These are phyloP conservation scores for Mormoops blainvillei DNA, from an alignment of 2,113 vertebrate species.

Conservation along the genomic window DNA sequence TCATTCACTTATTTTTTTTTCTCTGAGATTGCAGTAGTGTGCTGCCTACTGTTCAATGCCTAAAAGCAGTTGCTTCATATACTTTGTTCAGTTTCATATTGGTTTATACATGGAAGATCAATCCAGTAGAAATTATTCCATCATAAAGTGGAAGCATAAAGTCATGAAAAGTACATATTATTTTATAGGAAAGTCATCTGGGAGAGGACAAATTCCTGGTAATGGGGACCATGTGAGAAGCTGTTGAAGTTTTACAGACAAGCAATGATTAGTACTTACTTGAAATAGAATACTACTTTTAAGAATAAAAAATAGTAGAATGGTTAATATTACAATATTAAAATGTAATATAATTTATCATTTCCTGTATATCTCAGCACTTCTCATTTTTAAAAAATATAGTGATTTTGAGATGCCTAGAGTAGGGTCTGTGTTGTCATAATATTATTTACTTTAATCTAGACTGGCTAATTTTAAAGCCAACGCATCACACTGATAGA, in stretches of 20 bases:
- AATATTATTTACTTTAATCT: slow-evolving; percentile 33
- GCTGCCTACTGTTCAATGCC: not conserved
- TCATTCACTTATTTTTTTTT: not conserved
- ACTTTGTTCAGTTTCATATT: not conserved
- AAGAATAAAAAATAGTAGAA: not conserved
- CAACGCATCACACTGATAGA: not conserved
- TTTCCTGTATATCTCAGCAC: no score
- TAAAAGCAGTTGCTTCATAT: not conserved
- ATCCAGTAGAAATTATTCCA: not conserved
- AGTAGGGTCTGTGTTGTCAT: not conserved
- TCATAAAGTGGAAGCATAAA: not conserved
- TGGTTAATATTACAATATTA: not conserved
- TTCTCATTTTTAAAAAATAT: not conserved
- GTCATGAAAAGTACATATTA: not conserved
- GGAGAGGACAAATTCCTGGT: not conserved
- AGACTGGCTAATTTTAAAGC: not conserved
- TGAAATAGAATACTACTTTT: not conserved
- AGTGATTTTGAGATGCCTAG: not conserved
- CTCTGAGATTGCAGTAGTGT: not conserved
- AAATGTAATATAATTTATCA: not conserved
- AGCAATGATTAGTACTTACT: not conserved
- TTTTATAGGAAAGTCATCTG: not conserved
- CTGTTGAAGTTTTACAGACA: not conserved
- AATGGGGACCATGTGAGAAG: not conserved
- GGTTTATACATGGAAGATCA: not conserved